Evolutionary conservation across 2,888 invertebrate genomes (phyloP).

Genomic region (Diabrotica balteata): DNA sequence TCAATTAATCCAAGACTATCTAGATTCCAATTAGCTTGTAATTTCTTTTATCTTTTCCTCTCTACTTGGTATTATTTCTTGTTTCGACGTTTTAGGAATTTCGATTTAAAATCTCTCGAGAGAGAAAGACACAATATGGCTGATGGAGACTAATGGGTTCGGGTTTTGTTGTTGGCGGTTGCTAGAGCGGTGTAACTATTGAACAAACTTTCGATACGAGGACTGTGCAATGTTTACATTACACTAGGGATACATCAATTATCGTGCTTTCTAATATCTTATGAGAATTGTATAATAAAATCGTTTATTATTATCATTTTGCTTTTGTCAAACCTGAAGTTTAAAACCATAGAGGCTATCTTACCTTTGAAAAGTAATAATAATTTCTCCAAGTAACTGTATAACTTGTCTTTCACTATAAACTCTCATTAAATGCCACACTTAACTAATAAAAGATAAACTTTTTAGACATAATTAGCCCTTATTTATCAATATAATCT

Average conservation of each 20-base stretch:
- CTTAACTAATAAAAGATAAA: no score
- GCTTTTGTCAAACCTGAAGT: no score
- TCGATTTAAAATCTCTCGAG: constrained; percentile 6
- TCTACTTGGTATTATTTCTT: constrained; percentile 12
- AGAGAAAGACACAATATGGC: not conserved
- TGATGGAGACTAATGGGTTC: constrained; percentile 2
- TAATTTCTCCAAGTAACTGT: no score
- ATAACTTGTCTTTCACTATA: no score
- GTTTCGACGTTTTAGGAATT: constrained; percentile 10
- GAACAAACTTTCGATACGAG: constrained; percentile 3
- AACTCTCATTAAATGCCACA: no score
- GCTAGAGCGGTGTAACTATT: not conserved
- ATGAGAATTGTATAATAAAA: no score
- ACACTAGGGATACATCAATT: no score
- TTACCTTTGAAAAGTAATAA: not conserved
- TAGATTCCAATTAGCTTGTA: constrained; percentile 44
- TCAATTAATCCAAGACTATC: constrained; percentile 44
- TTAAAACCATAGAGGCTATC: no score
- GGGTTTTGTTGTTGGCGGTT: constrained; percentile 2
- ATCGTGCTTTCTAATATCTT: no score
- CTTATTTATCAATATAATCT: no score
- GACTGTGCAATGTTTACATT: not conserved
- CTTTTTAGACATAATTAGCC: no score
- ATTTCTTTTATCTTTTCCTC: constrained; percentile 31
- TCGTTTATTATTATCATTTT: no score